Evolutionary conservation across 64 coral and sea anemone genomes (phyloP).

Genomic region (Montipora capricornis): DNA sequence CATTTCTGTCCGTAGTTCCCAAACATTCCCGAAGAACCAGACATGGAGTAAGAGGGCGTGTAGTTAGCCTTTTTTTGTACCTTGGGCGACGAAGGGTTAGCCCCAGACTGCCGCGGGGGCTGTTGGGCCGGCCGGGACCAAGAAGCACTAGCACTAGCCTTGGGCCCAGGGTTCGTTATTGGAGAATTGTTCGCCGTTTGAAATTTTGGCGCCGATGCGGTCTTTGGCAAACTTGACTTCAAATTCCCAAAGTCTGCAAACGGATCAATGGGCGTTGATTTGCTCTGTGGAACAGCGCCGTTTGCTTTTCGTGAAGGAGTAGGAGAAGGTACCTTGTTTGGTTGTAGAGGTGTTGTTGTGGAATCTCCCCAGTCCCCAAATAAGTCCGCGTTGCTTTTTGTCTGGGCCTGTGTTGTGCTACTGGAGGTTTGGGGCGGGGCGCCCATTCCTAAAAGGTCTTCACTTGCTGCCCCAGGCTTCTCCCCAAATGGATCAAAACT

Average conservation of each 20-base stretch:
- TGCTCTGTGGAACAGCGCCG: not conserved
- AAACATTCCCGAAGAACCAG: constrained; percentile 76
- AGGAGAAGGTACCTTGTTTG: constrained; percentile 55
- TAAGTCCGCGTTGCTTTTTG: constrained; percentile 62
- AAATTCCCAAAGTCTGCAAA: constrained; percentile 90
- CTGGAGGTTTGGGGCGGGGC: constrained; percentile 42
- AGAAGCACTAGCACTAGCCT: constrained; percentile 25
- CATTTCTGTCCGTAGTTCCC: constrained; percentile 80
- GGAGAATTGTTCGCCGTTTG: not conserved
- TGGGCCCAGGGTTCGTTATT: constrained; percentile 23
- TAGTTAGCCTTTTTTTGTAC: constrained; percentile 78
- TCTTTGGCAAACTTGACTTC: constrained; percentile 55
- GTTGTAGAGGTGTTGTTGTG: constrained; percentile 65
- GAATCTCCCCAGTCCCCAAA: constrained; percentile 78
- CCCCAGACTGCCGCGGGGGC: constrained; percentile 51
- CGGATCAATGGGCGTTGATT: constrained; percentile 42
- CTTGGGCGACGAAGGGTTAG: constrained; percentile 37
- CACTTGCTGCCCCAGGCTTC: not conserved
- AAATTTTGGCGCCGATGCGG: constrained; percentile 52
- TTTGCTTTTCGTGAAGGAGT: constrained; percentile 13
- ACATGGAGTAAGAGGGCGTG: constrained; percentile 52
- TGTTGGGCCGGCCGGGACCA: constrained; percentile 62
- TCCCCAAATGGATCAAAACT: constrained; percentile 28
- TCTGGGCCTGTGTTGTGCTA: constrained; percentile 14
- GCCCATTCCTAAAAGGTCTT: constrained; percentile 2